phyloP scores from a whole-genome alignment of 2,113 vertebrate genomes.

The Thermophis baileyi region DNA sequence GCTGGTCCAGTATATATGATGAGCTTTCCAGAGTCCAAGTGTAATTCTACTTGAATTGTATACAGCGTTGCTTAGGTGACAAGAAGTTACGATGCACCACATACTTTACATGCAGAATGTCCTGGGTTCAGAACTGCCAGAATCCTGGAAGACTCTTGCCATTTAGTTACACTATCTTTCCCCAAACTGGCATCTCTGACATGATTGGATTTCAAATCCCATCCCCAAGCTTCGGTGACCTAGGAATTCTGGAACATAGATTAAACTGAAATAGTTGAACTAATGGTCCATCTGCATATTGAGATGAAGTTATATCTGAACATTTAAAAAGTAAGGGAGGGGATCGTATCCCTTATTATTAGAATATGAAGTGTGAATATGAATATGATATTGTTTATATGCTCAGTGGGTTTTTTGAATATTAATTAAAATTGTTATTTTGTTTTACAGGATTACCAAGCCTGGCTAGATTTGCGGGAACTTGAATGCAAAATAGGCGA shows the following conservation, averaged over 20 bases:
- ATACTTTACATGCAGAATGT: not conserved
- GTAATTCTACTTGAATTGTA: not conserved
- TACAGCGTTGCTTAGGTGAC: not conserved
- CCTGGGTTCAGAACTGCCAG: not conserved
- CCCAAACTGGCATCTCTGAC: not conserved
- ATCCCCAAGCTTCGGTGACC: not conserved
- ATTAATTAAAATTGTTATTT: constrained; percentile 9
- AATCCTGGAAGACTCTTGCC: not conserved
- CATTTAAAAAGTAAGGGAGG: not conserved
- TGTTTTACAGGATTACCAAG: constrained; percentile 88
- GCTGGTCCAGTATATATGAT: not conserved
- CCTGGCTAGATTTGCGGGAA: constrained; percentile 92
- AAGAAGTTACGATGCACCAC: too few species aligned
- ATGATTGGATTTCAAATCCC: not conserved
- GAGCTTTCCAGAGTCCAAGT: not conserved
- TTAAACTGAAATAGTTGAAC: not conserved
- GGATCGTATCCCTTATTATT: not conserved
- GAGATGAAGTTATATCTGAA: not conserved
- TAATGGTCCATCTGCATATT: not conserved
- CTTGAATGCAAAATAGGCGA: constrained; percentile 88
- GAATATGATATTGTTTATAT: not conserved
- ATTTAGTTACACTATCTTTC: not conserved
- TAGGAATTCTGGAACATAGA: not conserved
- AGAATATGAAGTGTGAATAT: not conserved
- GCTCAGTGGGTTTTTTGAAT: not conserved